These are phyloP conservation scores for Drosophila mulleri DNA, from an alignment of 2,888 invertebrate species.

Conservation along the genomic window DNA sequence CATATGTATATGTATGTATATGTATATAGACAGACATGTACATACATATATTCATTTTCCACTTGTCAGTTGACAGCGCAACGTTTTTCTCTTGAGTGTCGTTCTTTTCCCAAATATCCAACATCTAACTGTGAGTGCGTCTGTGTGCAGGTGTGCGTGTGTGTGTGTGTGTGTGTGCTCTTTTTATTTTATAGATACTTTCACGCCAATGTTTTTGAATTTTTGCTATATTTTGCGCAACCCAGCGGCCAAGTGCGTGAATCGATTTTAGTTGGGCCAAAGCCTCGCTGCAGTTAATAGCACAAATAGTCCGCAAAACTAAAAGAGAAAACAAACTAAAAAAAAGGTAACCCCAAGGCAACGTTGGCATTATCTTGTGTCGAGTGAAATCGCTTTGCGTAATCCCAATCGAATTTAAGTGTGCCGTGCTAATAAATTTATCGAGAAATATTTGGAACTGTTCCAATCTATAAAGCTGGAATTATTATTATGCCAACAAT, in stretches of 20 bases:
- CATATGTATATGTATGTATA: conserved; percentile 19
- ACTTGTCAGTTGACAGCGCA: conserved; percentile 52
- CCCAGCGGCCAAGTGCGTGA: conserved; percentile 61
- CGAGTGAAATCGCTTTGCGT: conserved; percentile 35
- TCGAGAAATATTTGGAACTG: conserved; percentile 56
- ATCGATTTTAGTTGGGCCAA: conserved; percentile 79
- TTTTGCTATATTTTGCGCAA: conserved; percentile 65
- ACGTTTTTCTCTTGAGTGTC: conserved; percentile 55
- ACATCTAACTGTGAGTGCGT: conserved; percentile 4
- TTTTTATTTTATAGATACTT: conserved; percentile 47
- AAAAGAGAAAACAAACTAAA: background rate
- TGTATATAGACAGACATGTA: conserved; percentile 16
- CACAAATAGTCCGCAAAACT: conserved; percentile 52
- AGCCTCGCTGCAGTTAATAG: conserved; percentile 80
- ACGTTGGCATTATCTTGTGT: conserved; percentile 2
- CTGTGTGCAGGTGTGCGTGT: background rate
- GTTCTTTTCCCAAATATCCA: conserved; percentile 22
- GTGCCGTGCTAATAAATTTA: conserved; percentile 68
- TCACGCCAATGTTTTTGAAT: conserved; percentile 46
- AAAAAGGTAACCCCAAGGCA: conserved; percentile 41
- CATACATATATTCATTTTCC: conserved; percentile 22
- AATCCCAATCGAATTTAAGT: conserved; percentile 58
- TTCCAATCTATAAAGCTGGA: conserved; percentile 72
- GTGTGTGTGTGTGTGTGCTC: conserved; percentile 14
- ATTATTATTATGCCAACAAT: conserved; percentile 46